Conservation (phyloP, 2,113 vertebrate genomes). For the Nycticebus coucang region DNA sequence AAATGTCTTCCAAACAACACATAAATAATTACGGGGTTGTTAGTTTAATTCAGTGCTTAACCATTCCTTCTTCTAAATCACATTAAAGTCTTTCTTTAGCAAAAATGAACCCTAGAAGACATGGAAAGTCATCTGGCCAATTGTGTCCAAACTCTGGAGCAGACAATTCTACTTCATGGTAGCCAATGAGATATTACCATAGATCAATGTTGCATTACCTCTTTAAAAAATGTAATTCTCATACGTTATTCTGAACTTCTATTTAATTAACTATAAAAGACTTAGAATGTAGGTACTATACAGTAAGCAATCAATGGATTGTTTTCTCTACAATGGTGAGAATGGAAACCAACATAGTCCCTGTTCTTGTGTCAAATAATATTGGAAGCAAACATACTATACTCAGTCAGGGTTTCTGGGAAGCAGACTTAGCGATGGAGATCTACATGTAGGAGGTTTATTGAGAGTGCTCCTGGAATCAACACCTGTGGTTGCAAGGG, state of each 20-base stretch:
- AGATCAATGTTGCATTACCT: neutral
- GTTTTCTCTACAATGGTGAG: neutral
- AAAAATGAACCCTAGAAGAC: neutral
- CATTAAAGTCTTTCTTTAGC: neutral
- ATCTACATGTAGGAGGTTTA: neutral
- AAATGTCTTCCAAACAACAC: neutral
- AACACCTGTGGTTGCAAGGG: neutral
- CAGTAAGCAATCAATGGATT: neutral
- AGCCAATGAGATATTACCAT: neutral
- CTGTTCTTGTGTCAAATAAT: neutral
- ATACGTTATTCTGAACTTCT: neutral
- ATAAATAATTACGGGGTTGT: neutral
- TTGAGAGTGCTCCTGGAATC: neutral
- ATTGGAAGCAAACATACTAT: neutral
- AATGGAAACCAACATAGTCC: neutral
- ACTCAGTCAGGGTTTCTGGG: neutral
- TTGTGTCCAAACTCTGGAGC: neutral
- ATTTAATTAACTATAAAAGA: neutral
- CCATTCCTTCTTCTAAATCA: neutral
- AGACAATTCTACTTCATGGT: neutral
- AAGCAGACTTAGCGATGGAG: neutral
- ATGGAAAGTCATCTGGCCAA: neutral
- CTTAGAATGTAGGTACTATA: neutral
- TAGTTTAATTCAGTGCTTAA: neutral
- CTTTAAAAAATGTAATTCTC: neutral